These are phyloP conservation scores for Bombus confusus DNA, from an alignment of 1,140 invertebrate species.

Conservation along the genomic window DNA sequence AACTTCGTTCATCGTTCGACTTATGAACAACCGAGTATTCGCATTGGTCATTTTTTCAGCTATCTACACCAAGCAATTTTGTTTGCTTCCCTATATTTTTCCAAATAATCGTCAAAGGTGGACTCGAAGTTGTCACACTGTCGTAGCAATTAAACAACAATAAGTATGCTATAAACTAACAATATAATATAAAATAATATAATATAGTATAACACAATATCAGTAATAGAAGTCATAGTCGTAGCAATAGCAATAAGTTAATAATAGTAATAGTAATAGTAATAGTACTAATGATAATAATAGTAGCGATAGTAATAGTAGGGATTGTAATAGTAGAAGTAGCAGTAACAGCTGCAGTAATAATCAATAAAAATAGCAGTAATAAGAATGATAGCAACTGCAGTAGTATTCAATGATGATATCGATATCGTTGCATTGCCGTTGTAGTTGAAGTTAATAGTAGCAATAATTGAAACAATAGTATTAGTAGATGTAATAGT, in stretches of 20 bases:
- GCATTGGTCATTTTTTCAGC: background rate
- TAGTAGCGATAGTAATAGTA: background rate
- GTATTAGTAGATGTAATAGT: background rate
- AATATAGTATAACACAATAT: conserved; percentile 27
- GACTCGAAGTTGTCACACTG: conserved; percentile 3
- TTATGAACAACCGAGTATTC: background rate
- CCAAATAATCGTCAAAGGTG: background rate
- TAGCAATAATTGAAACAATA: background rate
- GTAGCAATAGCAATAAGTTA: background rate
- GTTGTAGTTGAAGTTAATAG: background rate
- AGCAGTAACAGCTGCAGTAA: background rate
- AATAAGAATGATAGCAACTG: background rate
- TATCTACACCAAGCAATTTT: background rate
- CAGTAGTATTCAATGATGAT: background rate
- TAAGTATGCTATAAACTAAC: conserved; percentile 55
- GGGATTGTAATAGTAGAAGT: background rate
- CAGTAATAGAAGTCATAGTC: conserved; percentile 10
- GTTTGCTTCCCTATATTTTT: background rate
- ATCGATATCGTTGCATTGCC: background rate
- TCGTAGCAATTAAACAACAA: conserved; percentile 59
- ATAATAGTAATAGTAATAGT: background rate
- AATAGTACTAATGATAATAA: background rate
- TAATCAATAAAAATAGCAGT: background rate
- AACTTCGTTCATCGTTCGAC: conserved; percentile 44
- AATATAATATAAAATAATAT: conserved; percentile 37